Evolutionary conservation across 2,888 invertebrate genomes (phyloP).

Genomic region (Himalopsyche japonica): DNA sequence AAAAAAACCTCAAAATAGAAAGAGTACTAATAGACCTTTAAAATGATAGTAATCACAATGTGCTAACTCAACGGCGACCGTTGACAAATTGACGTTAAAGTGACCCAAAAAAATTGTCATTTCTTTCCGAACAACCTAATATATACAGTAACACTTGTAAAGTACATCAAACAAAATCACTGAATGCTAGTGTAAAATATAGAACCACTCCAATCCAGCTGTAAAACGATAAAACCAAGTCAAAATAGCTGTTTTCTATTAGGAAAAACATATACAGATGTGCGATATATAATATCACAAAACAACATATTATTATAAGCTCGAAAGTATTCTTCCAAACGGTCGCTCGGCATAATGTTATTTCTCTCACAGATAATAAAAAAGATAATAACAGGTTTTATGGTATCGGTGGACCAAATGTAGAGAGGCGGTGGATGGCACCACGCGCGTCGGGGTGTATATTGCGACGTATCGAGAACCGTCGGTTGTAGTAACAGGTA

Average conservation of each 20-base stretch:
- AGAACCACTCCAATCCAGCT: background rate
- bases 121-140: too few relatives aligned
- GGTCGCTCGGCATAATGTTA: background rate
- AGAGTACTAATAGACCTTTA: too few relatives aligned
- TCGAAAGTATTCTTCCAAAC: background rate
- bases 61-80: too few relatives aligned
- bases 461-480: background rate
- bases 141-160: too few relatives aligned
- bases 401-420: background rate
- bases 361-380: constrained; percentile 2
- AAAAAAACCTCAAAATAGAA: too few relatives aligned
- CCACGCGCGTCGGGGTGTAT: background rate
- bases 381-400: constrained; percentile 23
- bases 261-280: background rate
- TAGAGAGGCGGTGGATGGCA: background rate
- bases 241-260: background rate
- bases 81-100: too few relatives aligned
- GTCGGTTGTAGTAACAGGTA: background rate
- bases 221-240: background rate
- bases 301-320: background rate
- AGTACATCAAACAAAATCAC: too few relatives aligned
- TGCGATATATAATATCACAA: background rate
- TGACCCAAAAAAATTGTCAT: too few relatives aligned
- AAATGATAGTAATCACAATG: too few relatives aligned
- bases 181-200: too few relatives aligned